phyloP scores from a whole-genome alignment of 2,888 invertebrate genomes.

The Cinara cedri region DNA sequence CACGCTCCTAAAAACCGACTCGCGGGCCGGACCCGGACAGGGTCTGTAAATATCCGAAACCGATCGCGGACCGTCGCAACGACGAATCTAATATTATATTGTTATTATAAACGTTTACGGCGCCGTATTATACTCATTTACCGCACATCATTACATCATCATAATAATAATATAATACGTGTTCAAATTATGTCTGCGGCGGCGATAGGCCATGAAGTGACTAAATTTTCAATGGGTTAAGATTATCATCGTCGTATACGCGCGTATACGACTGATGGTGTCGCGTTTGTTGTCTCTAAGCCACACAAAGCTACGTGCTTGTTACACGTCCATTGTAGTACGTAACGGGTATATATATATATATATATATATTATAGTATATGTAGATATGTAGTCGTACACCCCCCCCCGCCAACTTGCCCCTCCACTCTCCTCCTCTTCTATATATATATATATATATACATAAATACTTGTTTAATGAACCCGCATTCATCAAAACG shows the following conservation, averaged over 20 bases:
- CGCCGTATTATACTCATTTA: too few species aligned
- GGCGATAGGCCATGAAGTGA: slow-evolving; percentile 31
- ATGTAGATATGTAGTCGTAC: neutral
- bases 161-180: neutral
- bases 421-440: neutral
- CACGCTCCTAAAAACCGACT: too few species aligned
- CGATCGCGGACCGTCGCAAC: too few species aligned
- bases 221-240: slow-evolving; percentile 56
- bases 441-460: neutral
- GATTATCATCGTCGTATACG: slow-evolving; percentile 47
- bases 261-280: slow-evolving; percentile 16
- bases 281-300: slow-evolving; percentile 41
- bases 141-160: too few species aligned
- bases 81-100: too few species aligned
- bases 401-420: neutral
- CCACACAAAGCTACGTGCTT: slow-evolving; percentile 25
- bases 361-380: too few species aligned
- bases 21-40: too few species aligned
- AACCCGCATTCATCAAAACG: slow-evolving; percentile 47
- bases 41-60: too few species aligned
- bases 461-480: slow-evolving; percentile 46
- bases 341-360: too few species aligned
- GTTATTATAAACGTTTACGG: too few species aligned
- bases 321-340: slow-evolving; percentile 51
- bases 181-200: neutral